Percentiles rank a stretch among this genome's conserved stretches.
These are phyloP conservation scores for Crocidura indochinensis DNA, from an alignment of 2,797 vertebrate species.

Conservation along the genomic window DNA sequence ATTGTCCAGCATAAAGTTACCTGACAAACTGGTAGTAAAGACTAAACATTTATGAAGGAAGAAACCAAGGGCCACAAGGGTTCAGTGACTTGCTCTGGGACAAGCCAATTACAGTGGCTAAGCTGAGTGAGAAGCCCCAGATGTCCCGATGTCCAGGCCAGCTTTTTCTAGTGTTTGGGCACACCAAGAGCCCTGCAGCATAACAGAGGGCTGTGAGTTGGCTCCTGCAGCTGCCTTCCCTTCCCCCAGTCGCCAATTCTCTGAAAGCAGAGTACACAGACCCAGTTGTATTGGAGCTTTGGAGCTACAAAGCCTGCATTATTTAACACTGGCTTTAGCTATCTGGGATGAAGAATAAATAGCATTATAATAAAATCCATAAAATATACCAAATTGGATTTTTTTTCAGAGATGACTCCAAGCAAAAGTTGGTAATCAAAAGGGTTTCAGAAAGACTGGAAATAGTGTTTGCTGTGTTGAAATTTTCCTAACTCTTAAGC, in stretches of 20 bases:
- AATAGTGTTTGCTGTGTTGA: constrained; percentile 76
- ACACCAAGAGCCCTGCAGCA: neutral
- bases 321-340: constrained; percentile 85
- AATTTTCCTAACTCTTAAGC: constrained; percentile 76
- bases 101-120: constrained; percentile 54
- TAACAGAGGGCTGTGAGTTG: constrained; percentile 19
- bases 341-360: constrained; percentile 84
- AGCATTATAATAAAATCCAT: constrained; percentile 85
- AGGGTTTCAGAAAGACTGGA: constrained; percentile 78
- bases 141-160: neutral
- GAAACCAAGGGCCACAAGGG: constrained; percentile 38
- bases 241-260: neutral
- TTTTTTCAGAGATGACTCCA: constrained; percentile 82
- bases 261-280: constrained; percentile 80
- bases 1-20: constrained; percentile 45
- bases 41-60: constrained; percentile 68
- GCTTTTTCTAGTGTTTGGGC: neutral
- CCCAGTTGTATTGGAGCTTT: constrained; percentile 68
- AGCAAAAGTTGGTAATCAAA: constrained; percentile 86
- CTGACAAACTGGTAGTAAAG: constrained; percentile 49
- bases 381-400: constrained; percentile 86
- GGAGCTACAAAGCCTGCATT: constrained; percentile 84
- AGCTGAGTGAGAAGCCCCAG: constrained; percentile 56
- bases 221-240: constrained; percentile 52
- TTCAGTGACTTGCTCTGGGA: constrained; percentile 46